Base-by-base conservation (phyloP, 2,797 vertebrate species). In the Acrocephalus scirpaceus region DNA sequence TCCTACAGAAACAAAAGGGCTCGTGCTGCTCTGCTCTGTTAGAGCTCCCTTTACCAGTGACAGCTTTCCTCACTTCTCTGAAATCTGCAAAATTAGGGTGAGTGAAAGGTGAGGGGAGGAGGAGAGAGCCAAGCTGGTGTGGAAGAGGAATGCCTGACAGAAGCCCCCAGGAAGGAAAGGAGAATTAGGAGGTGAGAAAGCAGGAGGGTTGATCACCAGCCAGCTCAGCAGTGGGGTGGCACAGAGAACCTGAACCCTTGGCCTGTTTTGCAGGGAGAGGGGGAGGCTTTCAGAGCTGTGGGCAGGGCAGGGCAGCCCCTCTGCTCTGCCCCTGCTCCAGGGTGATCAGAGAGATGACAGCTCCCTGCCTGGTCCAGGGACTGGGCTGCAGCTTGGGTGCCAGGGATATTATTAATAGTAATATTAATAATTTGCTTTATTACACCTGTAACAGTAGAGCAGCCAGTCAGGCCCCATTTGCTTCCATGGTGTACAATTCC, bases 81-180 rank as follows among this genome's bases (percentile, higher is more conserved):
- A 93, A 93, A 78, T 38, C 78, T 62, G 62, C 29, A 88, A 66
- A 95, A 94, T 92, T 88, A 87, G 66, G 83, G 61, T 76, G 88
- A 93, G 74, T 4, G 19, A 84, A 90, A 91, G 71, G 72, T 53
- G 47, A 30, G 57, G 53, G 61, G 17, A 62, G 76, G 50, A 76
- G 38, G 50, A 78, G 42, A 54, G 38, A 56, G 42, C 13, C 66
- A 54, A 44, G 34, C 47, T 53, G 53, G 42, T 22, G 89, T 69
- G 67, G 25, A 69, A 64, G 61, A 74, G 45, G 42, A 87, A 56
- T n/a, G 45, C 66, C 82, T 47, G 74, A 14, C 15, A 75, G 76
- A 44, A 92, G 13, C 42, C 62, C 79, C n/a, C 27, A 80, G 75
- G 60, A 10, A 84, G 76, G 64, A 60, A 45, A 86, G 54, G 54